Percentiles rank a stretch among this genome's conserved stretches.
Evolutionary conservation across 2,797 vertebrate species (phyloP).

Genomic region (Urophycis tenuis): DNA sequence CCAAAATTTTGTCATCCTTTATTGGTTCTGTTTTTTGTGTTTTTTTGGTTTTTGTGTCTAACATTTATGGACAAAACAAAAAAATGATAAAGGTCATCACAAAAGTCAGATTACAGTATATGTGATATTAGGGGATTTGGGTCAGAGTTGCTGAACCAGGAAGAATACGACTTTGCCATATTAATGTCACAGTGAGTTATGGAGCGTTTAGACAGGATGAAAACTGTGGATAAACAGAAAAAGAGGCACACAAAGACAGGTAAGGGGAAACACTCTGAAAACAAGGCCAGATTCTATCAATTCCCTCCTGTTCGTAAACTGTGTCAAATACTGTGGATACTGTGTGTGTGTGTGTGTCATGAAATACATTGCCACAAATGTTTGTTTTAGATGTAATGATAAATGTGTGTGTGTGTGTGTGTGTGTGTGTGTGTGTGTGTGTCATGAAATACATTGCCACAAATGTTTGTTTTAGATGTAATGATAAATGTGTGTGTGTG

Average conservation of each 20-base stretch:
- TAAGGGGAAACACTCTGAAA: constrained; percentile 16
- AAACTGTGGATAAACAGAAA: background rate
- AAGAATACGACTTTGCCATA: constrained; percentile 4
- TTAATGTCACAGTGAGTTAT: constrained; percentile 8
- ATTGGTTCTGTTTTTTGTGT: no score
- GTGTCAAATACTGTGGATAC: constrained; percentile 5
- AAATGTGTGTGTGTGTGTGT: constrained; percentile 5
- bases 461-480: no score
- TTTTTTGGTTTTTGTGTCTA: no score
- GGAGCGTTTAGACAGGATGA: constrained; percentile 9
- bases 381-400: no score
- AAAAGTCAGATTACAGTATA: background rate
- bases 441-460: no score
- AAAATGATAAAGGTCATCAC: background rate
- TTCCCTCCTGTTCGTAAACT: constrained; percentile 11
- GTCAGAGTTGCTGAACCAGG: constrained; percentile 3
- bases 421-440: constrained; percentile 4
- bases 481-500: no score
- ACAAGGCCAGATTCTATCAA: constrained; percentile 13
- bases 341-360: background rate
- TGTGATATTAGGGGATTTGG: background rate
- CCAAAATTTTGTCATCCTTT: no score
- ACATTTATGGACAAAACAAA: no score
- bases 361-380: background rate
- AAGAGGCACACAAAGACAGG: background rate